Conservation (phyloP, 2,888 invertebrate species). For the Sinohyriopsis cumingii region DNA sequence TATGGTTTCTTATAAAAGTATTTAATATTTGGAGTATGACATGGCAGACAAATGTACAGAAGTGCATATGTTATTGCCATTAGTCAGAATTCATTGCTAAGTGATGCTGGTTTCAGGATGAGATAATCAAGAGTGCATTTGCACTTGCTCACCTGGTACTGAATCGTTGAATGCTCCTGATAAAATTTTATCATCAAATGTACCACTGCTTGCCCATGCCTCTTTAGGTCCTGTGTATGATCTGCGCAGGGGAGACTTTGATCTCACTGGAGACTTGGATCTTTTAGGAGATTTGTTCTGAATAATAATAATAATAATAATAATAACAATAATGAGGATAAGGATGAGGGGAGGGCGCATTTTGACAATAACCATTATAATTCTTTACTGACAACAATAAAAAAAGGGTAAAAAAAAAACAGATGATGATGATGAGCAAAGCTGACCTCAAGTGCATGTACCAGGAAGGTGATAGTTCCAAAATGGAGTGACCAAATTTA, state of each 20-base stretch:
- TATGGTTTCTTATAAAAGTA: background rate
- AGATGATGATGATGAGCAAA: too few species aligned
- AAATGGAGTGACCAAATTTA: too few species aligned
- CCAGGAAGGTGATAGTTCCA: too few species aligned
- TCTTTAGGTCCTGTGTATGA: constrained; percentile 37
- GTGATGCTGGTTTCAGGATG: background rate
- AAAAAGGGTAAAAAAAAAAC: too few species aligned
- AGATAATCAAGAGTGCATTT: background rate
- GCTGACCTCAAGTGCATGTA: too few species aligned
- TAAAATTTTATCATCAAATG: constrained; percentile 12
- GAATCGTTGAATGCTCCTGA: constrained; percentile 19
- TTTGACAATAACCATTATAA: too few species aligned
- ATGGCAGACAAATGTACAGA: too few species aligned
- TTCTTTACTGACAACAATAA: too few species aligned
- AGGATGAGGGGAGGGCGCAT: too few species aligned
- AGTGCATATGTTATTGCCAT: too few species aligned
- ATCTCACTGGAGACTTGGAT: constrained; percentile 23
- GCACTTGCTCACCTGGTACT: constrained; percentile 18
- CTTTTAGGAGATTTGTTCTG: constrained; percentile 40
- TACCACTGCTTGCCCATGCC: constrained; percentile 55
- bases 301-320: constrained; percentile 6
- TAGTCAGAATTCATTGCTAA: background rate
- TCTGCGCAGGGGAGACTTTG: constrained; percentile 32
- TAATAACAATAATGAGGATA: background rate
- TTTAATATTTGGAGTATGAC: background rate